These are phyloP conservation scores for Grus americana DNA, from an alignment of 2,113 vertebrate genomes.

Conservation along the genomic window DNA sequence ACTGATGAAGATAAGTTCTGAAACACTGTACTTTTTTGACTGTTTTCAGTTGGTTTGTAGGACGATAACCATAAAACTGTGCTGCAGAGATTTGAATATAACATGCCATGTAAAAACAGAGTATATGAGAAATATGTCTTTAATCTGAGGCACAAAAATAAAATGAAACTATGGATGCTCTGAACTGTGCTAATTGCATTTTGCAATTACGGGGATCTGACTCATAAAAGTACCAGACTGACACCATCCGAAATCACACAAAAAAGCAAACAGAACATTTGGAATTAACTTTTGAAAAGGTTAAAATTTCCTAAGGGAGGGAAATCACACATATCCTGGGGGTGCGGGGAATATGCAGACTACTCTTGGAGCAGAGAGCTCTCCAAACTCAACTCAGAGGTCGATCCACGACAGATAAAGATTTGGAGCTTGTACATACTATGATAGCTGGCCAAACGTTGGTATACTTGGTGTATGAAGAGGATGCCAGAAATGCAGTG, in stretches of 20 bases:
- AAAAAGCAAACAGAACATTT: slow-evolving; percentile 24
- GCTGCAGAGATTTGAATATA: neutral
- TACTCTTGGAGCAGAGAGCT: neutral
- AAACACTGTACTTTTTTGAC: neutral
- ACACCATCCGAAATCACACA: neutral
- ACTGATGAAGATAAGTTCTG: neutral
- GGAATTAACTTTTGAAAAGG: slow-evolving; percentile 36
- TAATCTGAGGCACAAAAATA: neutral
- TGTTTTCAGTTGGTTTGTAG: neutral
- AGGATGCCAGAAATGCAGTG: neutral
- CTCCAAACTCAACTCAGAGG: neutral
- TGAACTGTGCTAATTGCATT: slow-evolving; percentile 43
- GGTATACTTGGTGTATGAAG: neutral
- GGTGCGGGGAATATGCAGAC: neutral
- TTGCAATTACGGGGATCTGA: slow-evolving; percentile 7
- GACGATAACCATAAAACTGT: neutral
- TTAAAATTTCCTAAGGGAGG: neutral
- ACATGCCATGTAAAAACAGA: neutral
- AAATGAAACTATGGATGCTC: neutral
- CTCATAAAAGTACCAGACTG: slow-evolving; percentile 42
- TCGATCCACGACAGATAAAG: neutral
- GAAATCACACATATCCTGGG: neutral
- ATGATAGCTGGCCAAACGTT: neutral
- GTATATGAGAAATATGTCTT: neutral
- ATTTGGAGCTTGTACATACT: rapidly evolving